Conservation (phyloP, 2,797 vertebrate genomes). For the Oryzias dopingdopingensis region DNA sequence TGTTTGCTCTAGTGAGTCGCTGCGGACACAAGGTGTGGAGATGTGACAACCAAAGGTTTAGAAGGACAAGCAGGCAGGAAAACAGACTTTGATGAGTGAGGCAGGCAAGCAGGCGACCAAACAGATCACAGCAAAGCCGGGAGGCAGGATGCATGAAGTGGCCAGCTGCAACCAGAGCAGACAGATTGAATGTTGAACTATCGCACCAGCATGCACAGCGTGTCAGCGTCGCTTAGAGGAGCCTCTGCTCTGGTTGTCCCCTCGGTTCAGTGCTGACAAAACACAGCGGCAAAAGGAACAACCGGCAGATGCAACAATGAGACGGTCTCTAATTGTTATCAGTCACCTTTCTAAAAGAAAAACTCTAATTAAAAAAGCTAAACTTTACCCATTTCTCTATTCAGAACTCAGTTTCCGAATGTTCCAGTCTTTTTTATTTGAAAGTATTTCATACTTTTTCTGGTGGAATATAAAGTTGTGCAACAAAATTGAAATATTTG, state of each 20-base stretch:
- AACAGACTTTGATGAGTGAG: constrained; percentile 2
- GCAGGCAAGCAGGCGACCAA: constrained; percentile 31
- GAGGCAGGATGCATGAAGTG: constrained; percentile 43
- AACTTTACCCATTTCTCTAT: too few relatives aligned
- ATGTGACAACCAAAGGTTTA: constrained; percentile 2
- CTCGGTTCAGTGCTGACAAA: too few relatives aligned
- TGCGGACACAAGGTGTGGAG: background rate
- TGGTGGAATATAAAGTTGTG: too few relatives aligned
- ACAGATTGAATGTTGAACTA: constrained; percentile 52
- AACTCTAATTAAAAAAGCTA: too few relatives aligned
- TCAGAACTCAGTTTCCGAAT: too few relatives aligned
- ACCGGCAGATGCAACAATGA: too few relatives aligned
- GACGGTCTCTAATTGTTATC: too few relatives aligned
- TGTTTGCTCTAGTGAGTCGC: background rate
- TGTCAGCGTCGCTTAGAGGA: constrained; percentile 34
- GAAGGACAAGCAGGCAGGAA: background rate
- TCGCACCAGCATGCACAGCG: constrained; percentile 43
- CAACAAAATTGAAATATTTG: too few relatives aligned
- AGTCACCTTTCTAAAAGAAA: too few relatives aligned
- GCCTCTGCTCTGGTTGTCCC: constrained; percentile 8
- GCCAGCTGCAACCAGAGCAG: constrained; percentile 37
- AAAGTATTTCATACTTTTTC: too few relatives aligned
- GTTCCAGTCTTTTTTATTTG: too few relatives aligned
- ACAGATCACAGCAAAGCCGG: constrained; percentile 31
- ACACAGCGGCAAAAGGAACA: too few relatives aligned